A percentile compares a stretch with the other conserved stretches of the same genome.
Evolutionary conservation across 1,140 invertebrate genomes (phyloP).

Genomic region (Macrobrachium rosenbergii): DNA sequence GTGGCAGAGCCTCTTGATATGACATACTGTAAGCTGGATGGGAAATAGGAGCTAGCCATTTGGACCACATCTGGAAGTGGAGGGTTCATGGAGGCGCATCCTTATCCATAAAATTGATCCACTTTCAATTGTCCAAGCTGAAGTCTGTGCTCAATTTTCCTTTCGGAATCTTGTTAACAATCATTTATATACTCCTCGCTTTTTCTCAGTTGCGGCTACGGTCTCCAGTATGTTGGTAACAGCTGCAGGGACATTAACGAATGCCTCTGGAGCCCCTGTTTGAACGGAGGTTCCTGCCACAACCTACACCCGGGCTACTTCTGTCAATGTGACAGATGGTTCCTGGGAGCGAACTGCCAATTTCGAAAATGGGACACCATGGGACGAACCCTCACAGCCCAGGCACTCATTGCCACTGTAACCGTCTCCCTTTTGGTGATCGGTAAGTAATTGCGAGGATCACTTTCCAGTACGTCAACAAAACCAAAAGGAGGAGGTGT

Average conservation of each 20-base stretch:
- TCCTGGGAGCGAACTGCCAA: slow-evolving; percentile 78
- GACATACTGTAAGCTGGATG: no score
- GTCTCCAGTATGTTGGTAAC: slow-evolving; percentile 14
- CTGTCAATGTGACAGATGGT: slow-evolving; percentile 86
- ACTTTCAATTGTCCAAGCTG: no score
- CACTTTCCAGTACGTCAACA: no score
- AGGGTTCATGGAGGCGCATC: no score
- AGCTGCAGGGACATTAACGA: slow-evolving; percentile 49
- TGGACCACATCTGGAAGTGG: no score
- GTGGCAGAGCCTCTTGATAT: no score
- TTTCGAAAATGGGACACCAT: slow-evolving; percentile 69
- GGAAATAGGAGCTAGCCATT: no score
- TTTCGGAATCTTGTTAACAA: not conserved
- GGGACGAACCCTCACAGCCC: no score
- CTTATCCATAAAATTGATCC: no score
- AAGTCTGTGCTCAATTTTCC: not conserved
- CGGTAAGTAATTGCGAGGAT: no score
- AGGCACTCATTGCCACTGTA: not conserved
- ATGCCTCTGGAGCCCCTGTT: slow-evolving; percentile 76
- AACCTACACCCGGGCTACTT: slow-evolving; percentile 82
- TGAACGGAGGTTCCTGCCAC: slow-evolving; percentile 86
- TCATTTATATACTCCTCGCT: not conserved
- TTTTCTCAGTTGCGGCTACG: slow-evolving; percentile 25
- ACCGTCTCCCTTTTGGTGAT: not conserved
- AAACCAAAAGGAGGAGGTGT: not conserved